phyloP scores from a whole-genome alignment of 1,140 invertebrate species.

The Potamilus streckersoni region DNA sequence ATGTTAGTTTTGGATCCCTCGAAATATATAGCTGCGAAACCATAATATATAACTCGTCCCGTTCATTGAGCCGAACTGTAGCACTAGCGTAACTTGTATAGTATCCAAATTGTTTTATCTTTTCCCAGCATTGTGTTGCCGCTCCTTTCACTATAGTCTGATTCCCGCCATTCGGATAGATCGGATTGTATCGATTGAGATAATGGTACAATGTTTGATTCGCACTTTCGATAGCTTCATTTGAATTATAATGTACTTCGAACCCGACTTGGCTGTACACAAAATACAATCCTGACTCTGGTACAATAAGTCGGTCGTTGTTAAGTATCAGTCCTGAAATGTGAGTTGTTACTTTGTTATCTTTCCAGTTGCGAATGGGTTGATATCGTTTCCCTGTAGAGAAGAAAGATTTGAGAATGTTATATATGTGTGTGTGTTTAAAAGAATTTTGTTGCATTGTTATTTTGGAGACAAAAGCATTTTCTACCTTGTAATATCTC shows the following conservation, averaged over 20 bases:
- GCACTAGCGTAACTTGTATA: constrained; percentile 27
- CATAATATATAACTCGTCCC: constrained; percentile 15
- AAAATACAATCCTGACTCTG: constrained; percentile 18
- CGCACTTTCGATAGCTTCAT: background rate
- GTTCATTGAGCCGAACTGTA: constrained; percentile 12
- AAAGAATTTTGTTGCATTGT: no score
- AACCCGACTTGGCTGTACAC: constrained; percentile 25
- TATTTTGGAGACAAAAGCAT: no score
- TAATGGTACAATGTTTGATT: constrained; percentile 16
- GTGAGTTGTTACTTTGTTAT: constrained; percentile 1
- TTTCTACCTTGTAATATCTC: no score
- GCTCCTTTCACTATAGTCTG: constrained; percentile 15
- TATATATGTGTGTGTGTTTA: no score
- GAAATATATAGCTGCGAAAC: background rate
- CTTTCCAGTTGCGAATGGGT: constrained; percentile 16
- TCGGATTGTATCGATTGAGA: constrained; percentile 18
- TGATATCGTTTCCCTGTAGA: background rate
- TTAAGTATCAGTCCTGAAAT: constrained; percentile 1
- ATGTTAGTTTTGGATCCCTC: no score
- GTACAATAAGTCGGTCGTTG: constrained; percentile 14
- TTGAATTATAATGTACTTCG: constrained; percentile 8
- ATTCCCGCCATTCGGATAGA: constrained; percentile 16
- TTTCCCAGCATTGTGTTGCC: constrained; percentile 24
- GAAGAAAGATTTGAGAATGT: no score
- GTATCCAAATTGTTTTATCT: constrained; percentile 17